phyloP scores from a whole-genome alignment of 1,140 invertebrate genomes.

The Cherax destructor region DNA sequence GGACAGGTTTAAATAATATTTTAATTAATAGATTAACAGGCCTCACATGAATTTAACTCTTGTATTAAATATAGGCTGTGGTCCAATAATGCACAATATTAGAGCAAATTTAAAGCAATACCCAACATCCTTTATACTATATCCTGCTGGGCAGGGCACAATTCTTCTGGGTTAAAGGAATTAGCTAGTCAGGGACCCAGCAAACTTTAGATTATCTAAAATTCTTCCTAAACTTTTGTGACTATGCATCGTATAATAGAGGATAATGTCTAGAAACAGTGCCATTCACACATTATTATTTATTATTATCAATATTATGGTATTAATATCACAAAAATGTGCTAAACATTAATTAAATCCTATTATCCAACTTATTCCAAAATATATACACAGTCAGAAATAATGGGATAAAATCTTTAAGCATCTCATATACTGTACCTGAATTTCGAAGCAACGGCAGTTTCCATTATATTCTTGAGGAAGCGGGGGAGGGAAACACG shows the following conservation, averaged over 20 bases:
- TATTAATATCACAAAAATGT: too few relatives aligned
- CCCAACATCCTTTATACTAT: background rate
- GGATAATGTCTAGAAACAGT: background rate
- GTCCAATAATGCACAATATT: background rate
- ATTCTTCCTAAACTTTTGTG: conserved; percentile 23
- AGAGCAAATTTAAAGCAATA: background rate
- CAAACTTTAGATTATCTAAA: background rate
- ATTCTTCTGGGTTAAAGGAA: background rate
- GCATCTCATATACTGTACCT: too few relatives aligned
- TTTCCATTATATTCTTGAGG: too few relatives aligned
- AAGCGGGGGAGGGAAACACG: too few relatives aligned
- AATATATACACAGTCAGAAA: too few relatives aligned
- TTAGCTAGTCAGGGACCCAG: background rate
- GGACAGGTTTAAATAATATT: background rate
- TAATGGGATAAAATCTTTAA: too few relatives aligned
- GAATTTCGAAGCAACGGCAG: too few relatives aligned
- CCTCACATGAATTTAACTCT: background rate
- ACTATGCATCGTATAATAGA: conserved; percentile 18
- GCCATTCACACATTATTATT: background rate
- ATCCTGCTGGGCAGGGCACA: background rate
- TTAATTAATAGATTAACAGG: background rate
- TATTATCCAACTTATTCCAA: too few relatives aligned
- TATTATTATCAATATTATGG: too few relatives aligned
- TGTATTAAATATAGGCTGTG: background rate
- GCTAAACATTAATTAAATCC: too few relatives aligned